Percentiles rank a stretch among this genome's conserved stretches.
Evolutionary conservation across 2,113 vertebrate genomes (phyloP).

Genomic region (Leptosomus discolor): DNA sequence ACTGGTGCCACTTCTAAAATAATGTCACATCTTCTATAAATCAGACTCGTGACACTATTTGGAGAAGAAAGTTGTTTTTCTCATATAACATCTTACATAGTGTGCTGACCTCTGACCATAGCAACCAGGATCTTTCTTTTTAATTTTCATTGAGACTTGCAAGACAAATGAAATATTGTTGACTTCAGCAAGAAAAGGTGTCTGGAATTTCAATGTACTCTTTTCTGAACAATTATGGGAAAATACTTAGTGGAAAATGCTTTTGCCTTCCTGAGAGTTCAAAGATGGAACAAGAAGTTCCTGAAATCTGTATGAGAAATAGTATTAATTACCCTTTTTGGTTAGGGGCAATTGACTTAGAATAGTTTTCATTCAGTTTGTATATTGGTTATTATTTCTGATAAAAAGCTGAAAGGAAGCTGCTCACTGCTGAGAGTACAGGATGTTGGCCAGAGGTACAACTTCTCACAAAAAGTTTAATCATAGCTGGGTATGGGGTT

Average conservation of each 20-base stretch:
- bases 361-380: not conserved
- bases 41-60: not conserved
- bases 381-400: not conserved
- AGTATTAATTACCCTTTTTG: not conserved
- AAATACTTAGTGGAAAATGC: conserved; percentile 53
- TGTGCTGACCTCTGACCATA: not conserved
- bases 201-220: conserved; percentile 32
- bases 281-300: conserved; percentile 62
- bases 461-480: not conserved
- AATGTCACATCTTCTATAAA: not conserved
- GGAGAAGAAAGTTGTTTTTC: not conserved
- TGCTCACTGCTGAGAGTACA: not conserved
- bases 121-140: conserved; percentile 9
- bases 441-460: not conserved
- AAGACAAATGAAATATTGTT: conserved; percentile 50
- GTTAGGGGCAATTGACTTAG: not conserved
- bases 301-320: conserved; percentile 11
- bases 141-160: not conserved
- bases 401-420: conserved; percentile 7
- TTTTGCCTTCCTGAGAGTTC: conserved; percentile 54
- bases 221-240: conserved; percentile 67
- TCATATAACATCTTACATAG: conserved; percentile 2
- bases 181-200: conserved; percentile 19
- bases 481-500: not conserved
- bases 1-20: not conserved